Evolutionary conservation across 2,888 invertebrate genomes (phyloP).

Genomic region (Ormia ochracea): DNA sequence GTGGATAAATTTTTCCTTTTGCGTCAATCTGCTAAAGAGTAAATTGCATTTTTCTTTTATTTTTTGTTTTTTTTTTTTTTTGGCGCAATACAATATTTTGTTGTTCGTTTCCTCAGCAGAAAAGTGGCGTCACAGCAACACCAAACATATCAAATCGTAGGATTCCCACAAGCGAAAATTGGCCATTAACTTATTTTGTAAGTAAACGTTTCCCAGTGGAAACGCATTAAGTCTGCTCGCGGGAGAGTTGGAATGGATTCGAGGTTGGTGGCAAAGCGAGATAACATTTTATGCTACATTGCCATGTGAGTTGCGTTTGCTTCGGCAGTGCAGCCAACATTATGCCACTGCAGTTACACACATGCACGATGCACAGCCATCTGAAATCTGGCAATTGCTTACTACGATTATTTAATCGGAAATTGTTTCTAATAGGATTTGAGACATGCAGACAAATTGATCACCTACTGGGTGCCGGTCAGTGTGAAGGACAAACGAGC

Average conservation of each 20-base stretch:
- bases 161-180: background rate
- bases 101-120: background rate
- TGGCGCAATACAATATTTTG: background rate
- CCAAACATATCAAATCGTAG: background rate
- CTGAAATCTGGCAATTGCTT: background rate
- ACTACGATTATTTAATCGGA: slow-evolving; percentile 33
- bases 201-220: background rate
- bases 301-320: background rate
- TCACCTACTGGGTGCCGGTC: slow-evolving; percentile 55
- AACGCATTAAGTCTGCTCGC: slow-evolving; percentile 6
- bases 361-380: background rate
- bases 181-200: background rate
- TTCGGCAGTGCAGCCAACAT: slow-evolving; percentile 6
- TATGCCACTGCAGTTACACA: background rate
- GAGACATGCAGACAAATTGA: slow-evolving; percentile 53
- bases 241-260: slow-evolving; percentile 9
- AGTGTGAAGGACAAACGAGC: slow-evolving; percentile 54
- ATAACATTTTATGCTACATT: slow-evolving; percentile 12
- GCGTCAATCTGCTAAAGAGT: background rate
- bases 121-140: slow-evolving; percentile 5
- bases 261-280: slow-evolving; percentile 34
- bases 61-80: too few relatives aligned
- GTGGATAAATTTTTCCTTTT: slow-evolving; percentile 16
- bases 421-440: slow-evolving; percentile 61
- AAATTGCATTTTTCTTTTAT: slow-evolving; percentile 24